Base-by-base conservation (phyloP, 2,113 vertebrate species). In the Lepisosteus osseus region DNA sequence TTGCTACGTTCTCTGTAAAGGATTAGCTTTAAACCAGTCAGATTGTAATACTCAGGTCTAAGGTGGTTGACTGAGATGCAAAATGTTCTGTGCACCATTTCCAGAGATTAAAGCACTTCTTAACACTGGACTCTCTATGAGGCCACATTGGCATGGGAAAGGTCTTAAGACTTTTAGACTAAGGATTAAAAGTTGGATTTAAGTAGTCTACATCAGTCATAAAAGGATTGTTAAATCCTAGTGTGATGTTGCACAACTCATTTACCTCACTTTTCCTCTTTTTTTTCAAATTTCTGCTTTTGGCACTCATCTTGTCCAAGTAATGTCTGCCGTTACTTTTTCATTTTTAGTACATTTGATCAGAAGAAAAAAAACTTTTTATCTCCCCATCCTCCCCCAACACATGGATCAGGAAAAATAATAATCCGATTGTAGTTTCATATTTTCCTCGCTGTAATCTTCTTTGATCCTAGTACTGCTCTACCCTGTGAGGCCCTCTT, bases 401-500 rank as follows among this genome's bases (percentile, higher is more conserved):
- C 41, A 3, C 17, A 15, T 51, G 11, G 14, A 51, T 44, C 7
- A 41, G 13, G 62, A 73, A 74, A 77, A 82, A 78, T 79, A 85
- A 76, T 83, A 88, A 89, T 84, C 76, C 80, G 72, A 78, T 84
- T 78, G 76, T 73, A 71, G 72, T 76, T 76, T 78, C 79, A 80
- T 80, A 80, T 77, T 79, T 79, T 71, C 69, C 66, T 55, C 69
- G 65, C 56, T 78, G 73, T 80, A 77, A 77, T 77, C 76, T 68
- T 63, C 69, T 68, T 45, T 86, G 83, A 83, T 81, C 81, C 86
- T 82, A 78, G 80, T 71, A 80, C 81, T 87, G 44, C 54, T 72
- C 67, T 44, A 61, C 69, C 75, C 71, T 84, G 77, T 78, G 84
- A 87, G 84, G 77, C 80, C 81, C 81, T 89, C 84, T 94, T 93